Conservation (phyloP, 92 coral and sea anemone species). For the Heteractis magnifica region DNA sequence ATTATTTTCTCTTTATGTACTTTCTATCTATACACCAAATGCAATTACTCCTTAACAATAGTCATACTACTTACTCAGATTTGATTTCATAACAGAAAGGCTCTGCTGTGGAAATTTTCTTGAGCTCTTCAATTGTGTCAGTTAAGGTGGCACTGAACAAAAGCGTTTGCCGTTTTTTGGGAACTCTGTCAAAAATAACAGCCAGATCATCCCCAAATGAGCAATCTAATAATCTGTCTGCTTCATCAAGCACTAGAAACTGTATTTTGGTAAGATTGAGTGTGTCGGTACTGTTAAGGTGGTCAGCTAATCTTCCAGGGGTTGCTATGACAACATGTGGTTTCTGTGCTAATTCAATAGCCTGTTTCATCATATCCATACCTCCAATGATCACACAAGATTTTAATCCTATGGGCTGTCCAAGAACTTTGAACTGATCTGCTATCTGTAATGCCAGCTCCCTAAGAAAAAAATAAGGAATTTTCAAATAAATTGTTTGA, state of each 20-base stretch:
- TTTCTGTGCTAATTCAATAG: constrained; percentile 69
- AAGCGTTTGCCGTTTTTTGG: constrained; percentile 85
- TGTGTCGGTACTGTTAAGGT: constrained; percentile 94
- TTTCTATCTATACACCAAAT: too few species aligned
- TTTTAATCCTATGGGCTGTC: constrained; percentile 86
- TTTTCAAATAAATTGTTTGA: neutral
- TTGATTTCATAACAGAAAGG: constrained; percentile 90
- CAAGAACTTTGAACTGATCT: constrained; percentile 92
- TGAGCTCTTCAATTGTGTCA: constrained; percentile 85
- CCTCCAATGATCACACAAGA: constrained; percentile 87
- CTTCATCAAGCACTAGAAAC: constrained; percentile 90
- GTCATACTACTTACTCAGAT: constrained; percentile 79
- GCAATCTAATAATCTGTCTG: constrained; percentile 90
- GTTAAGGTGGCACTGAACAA: constrained; percentile 95
- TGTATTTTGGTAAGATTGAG: constrained; percentile 67
- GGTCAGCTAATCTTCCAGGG: constrained; percentile 98
- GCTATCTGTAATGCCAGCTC: constrained; percentile 94
- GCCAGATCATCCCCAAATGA: constrained; percentile 89
- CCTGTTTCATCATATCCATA: constrained; percentile 97
- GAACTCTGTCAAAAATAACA: constrained; percentile 79
- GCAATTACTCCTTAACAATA: too few species aligned
- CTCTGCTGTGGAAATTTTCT: constrained; percentile 65
- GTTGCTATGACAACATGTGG: constrained; percentile 99
- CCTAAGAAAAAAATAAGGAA: constrained; percentile 32
- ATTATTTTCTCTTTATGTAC: too few species aligned